Evolutionary conservation across 2,797 vertebrate species (phyloP).

Genomic region (Thripadectes ignobilis): DNA sequence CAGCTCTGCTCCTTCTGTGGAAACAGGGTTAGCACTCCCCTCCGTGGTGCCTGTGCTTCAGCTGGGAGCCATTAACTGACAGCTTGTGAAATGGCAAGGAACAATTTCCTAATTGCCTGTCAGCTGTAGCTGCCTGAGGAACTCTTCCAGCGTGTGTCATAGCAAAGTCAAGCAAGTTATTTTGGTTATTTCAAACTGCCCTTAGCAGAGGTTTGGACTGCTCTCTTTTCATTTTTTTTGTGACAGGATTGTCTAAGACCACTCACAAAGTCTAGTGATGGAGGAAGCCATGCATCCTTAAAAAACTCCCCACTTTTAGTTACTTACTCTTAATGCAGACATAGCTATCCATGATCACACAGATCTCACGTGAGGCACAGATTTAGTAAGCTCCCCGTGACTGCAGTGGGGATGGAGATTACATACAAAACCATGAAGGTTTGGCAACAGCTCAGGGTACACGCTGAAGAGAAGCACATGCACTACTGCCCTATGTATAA

Average conservation of each 20-base stretch:
- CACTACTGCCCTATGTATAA: not conserved
- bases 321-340: not conserved
- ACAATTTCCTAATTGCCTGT: conserved; percentile 63
- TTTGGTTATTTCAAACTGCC: conserved; percentile 15
- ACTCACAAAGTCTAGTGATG: not conserved
- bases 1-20: not conserved
- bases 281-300: not conserved
- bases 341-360: not conserved
- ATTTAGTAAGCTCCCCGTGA: not conserved
- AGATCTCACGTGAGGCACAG: not conserved
- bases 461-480: not conserved
- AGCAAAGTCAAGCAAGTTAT: conserved; percentile 43
- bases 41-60: conserved; percentile 6
- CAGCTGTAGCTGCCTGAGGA: conserved; percentile 42
- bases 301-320: not conserved
- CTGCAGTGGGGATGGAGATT: rapidly evolving
- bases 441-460: not conserved
- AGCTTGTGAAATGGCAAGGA: conserved; percentile 60
- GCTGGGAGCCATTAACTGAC: conserved; percentile 60
- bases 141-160: conserved; percentile 14
- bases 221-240: not conserved
- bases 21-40: not conserved
- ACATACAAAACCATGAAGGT: not conserved
- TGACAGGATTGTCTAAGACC: not conserved
- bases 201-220: not conserved